phyloP scores from a whole-genome alignment of 2,113 vertebrate species.

The Phycodurus eques region DNA sequence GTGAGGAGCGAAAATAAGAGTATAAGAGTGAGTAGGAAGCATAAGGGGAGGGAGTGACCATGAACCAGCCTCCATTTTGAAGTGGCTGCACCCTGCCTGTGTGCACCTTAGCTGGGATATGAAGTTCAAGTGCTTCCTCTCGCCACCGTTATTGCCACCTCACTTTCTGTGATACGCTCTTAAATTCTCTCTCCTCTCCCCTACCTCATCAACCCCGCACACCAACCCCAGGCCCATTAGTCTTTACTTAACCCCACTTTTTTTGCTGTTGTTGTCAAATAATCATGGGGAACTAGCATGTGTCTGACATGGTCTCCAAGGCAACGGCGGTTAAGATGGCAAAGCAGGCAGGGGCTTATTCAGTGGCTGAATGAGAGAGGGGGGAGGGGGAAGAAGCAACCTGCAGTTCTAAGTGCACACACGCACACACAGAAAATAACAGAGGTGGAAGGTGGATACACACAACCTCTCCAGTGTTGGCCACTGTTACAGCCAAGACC shows the following conservation, averaged over 20 bases:
- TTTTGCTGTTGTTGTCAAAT: slow-evolving; percentile 75
- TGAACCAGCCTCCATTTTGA: slow-evolving; percentile 56
- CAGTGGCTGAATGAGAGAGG: slow-evolving; percentile 71
- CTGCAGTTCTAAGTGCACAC: slow-evolving; percentile 36
- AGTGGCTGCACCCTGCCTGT: slow-evolving; percentile 34
- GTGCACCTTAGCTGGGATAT: slow-evolving; percentile 35
- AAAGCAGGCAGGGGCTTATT: slow-evolving; percentile 75
- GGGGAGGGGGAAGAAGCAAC: slow-evolving; percentile 56
- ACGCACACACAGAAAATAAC: slow-evolving; percentile 14
- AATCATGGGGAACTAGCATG: slow-evolving; percentile 79
- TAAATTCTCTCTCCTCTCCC: slow-evolving; percentile 41
- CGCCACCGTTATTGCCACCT: slow-evolving; percentile 39
- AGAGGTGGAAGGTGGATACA: slow-evolving; percentile 12
- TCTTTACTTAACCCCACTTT: slow-evolving; percentile 73
- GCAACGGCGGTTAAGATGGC: slow-evolving; percentile 75
- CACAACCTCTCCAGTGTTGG: slow-evolving; percentile 38
- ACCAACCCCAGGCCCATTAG: slow-evolving; percentile 32
- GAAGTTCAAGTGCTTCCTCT: slow-evolving; percentile 59
- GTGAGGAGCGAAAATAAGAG: slow-evolving; percentile 1
- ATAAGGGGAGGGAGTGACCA: not conserved
- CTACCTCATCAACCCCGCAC: slow-evolving; percentile 22
- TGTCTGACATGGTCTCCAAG: slow-evolving; percentile 79
- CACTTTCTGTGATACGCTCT: slow-evolving; percentile 29
- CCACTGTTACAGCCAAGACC: slow-evolving; percentile 44
- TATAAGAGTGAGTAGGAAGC: not conserved